Evolutionary conservation across 2,797 vertebrate genomes (phyloP), one percentile per base, ranked within the genome.

Genomic region (Lerista edwardsae): DNA sequence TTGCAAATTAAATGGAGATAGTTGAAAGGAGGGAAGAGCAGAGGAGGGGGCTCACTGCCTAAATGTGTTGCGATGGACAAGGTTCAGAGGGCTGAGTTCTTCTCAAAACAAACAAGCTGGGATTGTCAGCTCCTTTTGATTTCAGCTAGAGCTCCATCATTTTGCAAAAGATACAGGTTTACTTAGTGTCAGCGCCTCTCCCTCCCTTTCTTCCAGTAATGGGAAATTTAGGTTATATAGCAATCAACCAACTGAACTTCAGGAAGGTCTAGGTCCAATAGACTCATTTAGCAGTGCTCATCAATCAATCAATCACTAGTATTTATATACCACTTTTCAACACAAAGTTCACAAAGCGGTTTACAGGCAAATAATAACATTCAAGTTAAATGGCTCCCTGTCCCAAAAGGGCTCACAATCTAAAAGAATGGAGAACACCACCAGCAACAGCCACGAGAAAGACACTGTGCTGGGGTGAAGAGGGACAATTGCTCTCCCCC

Each of bases 1-100:
- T 91, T 47, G 5, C 68, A 90, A 57, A 86, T 67, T 88, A 90
- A 79, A 57, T 61, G 83, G 88, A 89, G 85, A 15, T 7, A 77
- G 36, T 8, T 88, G 14, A 36, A 10, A 75, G 61, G 25, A 6
- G 11, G n/a, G 59, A 23, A 44, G 84, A 69, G 34, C 34, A 62
- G 17, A n/a, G 3, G 31, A 34, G 11, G 0, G 27, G 83, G 68
- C 59, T 79, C 41, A 29, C 61, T 3, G 29, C 19, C 25, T 8
- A 12, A 15, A 25, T 3, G 29, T 65, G 41, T 64, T 1, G 51
- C 29, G 7, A 36, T 1, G 0, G 2, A 51, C 25, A 47, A 1
- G 19, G 21, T 74, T 31, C 71, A 31, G 81, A 47, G 41, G 29
- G 6, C 72, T 0, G 2, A 10, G 25, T 6, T 25, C 44, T n/a